Base-by-base conservation (phyloP, 2,113 vertebrate genomes). In the Campylomormyrus numenius region DNA sequence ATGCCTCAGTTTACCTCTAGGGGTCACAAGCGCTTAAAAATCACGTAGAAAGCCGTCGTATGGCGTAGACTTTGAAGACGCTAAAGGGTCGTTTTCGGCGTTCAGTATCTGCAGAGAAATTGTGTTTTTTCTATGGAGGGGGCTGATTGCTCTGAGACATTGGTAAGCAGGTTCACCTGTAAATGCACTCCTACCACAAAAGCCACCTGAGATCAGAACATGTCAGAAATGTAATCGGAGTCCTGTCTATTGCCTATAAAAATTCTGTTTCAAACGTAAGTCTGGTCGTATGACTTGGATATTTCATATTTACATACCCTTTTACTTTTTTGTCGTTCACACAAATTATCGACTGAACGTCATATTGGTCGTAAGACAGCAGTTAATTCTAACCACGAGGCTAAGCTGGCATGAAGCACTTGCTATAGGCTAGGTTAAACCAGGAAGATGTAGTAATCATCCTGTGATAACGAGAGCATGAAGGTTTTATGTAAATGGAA, bases 1-100 rank as follows among this genome's bases (percentile, higher is more conserved):
- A 56, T 91, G 77, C 35, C 83, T n/a, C 6, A 4, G 4, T 1
- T 83, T 49, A 49, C 90, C 94, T 93, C 88, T 90, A 90, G 92
- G 90, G 87, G 94, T 90, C 88, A 74, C 92, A 91, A 89, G 88
- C 66, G 80, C 88, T 50, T 3, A 85, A 84, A 31, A 56, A 53
- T 89, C 9, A 15, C n/a, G 24, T 11, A 42, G 88, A 39, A 83
- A 56, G 31, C 17, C 70, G 49, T 31, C 0, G 31, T 35, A 35
- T 53, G 10, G 48, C 24, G 50, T 52, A 5, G 1, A 19, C 11
- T 21, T 53, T 10, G 46, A 19, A 11, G n/a, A 86, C 45, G 48
- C 3, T 17, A 13, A 74, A 39, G 21, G 24, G 46, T 31, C 10
- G 62, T 70, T 3, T 42, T 42, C 0, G 2, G 31, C 74, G 4